Percentiles rank a stretch among this genome's conserved stretches.
phyloP scores from a whole-genome alignment of 2,113 vertebrate species.

The Trichomycterus rosablanca region DNA sequence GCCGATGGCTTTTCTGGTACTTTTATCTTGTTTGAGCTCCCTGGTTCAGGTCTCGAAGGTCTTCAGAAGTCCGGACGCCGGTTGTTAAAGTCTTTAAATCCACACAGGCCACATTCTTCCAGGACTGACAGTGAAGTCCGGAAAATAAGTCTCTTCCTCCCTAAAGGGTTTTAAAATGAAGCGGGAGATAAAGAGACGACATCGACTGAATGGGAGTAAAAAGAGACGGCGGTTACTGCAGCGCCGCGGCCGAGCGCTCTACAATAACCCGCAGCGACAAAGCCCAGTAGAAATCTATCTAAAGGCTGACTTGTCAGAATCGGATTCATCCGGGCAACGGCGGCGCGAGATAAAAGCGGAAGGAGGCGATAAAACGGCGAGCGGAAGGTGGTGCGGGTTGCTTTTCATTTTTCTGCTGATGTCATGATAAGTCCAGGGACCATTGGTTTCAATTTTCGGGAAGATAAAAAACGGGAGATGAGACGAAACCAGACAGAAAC shows the following conservation, averaged over 20 bases:
- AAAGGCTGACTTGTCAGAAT: slow-evolving; percentile 38
- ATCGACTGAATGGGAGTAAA: neutral
- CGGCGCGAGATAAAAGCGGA: neutral
- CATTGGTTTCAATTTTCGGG: slow-evolving; percentile 37
- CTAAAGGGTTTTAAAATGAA: slow-evolving; percentile 32
- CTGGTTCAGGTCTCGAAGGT: neutral
- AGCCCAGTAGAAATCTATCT: slow-evolving; percentile 39
- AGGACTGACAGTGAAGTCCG: slow-evolving; percentile 16
- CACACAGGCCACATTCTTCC: neutral
- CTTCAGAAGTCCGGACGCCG: slow-evolving; percentile 3
- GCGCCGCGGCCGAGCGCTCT: slow-evolving; percentile 9
- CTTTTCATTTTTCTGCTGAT: slow-evolving; percentile 37
- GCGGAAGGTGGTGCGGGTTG: neutral
- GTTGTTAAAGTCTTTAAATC: slow-evolving; percentile 1
- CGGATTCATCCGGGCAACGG: slow-evolving; percentile 13
- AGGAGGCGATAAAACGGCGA: neutral
- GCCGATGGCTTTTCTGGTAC: neutral
- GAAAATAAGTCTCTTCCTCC: neutral
- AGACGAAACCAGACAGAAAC: slow-evolving; percentile 18
- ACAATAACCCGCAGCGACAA: too few species aligned
- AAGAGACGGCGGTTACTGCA: slow-evolving; percentile 14
- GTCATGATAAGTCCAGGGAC: slow-evolving; percentile 33
- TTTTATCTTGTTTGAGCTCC: neutral
- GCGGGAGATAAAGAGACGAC: slow-evolving; percentile 15
- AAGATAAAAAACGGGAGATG: neutral